Evolutionary conservation across 30 jellyfish, hydroid and myxozoan species (phyloP).

Genomic region (Pseudorhiza aurosa): DNA sequence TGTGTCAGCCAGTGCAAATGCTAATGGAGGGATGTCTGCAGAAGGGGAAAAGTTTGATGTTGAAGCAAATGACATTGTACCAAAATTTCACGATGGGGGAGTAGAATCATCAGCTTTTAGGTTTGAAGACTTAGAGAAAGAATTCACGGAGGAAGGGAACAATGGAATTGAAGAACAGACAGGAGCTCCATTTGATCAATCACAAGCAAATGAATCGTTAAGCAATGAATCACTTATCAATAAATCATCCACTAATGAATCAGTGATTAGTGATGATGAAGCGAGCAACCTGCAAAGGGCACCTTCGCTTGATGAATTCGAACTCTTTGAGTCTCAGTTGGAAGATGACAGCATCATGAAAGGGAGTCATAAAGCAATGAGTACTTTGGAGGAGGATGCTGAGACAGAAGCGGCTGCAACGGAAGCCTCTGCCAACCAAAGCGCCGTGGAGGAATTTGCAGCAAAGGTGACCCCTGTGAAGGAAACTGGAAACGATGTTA

Average conservation of each 20-base stretch:
- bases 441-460: too few species aligned
- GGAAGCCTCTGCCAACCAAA: too few species aligned
- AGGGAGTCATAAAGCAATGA: too few species aligned
- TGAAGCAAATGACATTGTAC: conserved; percentile 23
- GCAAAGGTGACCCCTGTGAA: too few species aligned
- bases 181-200: too few species aligned
- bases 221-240: background rate
- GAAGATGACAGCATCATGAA: too few species aligned
- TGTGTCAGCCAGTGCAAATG: background rate
- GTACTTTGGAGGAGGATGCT: too few species aligned
- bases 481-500: too few species aligned
- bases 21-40: background rate
- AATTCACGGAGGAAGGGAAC: background rate
- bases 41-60: background rate
- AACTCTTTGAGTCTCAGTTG: conserved; percentile 21
- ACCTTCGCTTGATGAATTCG: conserved; percentile 60
- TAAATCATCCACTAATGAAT: too few species aligned
- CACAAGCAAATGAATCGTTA: background rate
- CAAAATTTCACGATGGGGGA: background rate
- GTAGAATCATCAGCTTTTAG: conserved; percentile 31
- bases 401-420: too few species aligned
- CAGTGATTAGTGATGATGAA: background rate
- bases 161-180: too few species aligned
- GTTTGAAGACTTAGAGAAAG: conserved; percentile 8
- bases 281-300: conserved; percentile 31